Evolutionary conservation across 1,140 invertebrate genomes (phyloP), one percentile per base, ranked within the genome.

Genomic region (Laupala kohalensis): DNA sequence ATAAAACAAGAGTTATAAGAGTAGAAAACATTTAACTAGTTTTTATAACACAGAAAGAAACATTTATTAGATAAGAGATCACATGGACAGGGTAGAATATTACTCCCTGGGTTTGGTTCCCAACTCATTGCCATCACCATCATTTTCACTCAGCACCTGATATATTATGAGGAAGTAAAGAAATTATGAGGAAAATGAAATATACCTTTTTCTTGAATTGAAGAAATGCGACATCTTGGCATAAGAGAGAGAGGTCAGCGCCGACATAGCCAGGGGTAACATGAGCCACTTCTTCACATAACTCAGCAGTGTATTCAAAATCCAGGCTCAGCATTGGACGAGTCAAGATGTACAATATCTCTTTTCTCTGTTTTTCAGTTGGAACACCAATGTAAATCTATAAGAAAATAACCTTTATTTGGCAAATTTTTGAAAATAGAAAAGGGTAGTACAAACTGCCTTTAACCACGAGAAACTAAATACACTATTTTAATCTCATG

Each of bases 331-430:
- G 12, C 74, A 73, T 23, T 67, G 5, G 64, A 70, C 23, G 69
- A 53, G 73, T 13, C 26, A 76, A 71, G 67, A 70, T 69, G 69
- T 73, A 72, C 72, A 77, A 75, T 74, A 77, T 86, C 77, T 89
- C 86, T 69, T 80, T 74, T 64, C 89, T 78, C 76, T 92, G 88
- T 19, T 76, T 74, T 71, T 88, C 76, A n/a, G 83, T 90, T 5
- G 90, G 90, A 28, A 88, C 79, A 73, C 89, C 87, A 73, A 93
- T 88, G 69, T 83, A 79, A 73, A 91, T 89, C 78, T 91, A 23
- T 23, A 0, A 68, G n/a, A n/a, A 5, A 2, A n/a, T 19, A 65
- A 23, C n/a, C 24, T 9, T 64, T 9, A 23, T 64, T 5, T 23
- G n/a, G n/a, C n/a, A 64, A 64, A 37, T 6, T 6, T 64, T 64